These are phyloP conservation scores for Bombus haemorrhoidalis DNA, from an alignment of 1,140 invertebrate species.

Conservation along the genomic window DNA sequence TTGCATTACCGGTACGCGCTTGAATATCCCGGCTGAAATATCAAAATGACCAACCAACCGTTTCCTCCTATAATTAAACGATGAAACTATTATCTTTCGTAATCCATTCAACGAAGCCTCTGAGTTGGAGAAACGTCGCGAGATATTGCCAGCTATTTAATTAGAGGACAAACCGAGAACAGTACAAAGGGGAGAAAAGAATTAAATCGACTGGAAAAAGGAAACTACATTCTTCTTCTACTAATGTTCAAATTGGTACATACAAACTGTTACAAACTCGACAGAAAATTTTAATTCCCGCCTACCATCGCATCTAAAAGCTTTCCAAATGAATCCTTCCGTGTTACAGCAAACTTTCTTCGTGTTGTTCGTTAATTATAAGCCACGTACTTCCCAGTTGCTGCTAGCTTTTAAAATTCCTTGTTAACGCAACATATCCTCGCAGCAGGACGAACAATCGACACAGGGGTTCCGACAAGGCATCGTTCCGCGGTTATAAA, in stretches of 20 bases:
- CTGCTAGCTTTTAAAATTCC: neutral
- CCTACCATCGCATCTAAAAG: neutral
- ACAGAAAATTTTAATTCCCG: no score
- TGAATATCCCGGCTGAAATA: neutral
- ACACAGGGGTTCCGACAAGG: constrained; percentile 32
- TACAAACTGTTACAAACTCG: neutral
- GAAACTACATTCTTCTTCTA: no score
- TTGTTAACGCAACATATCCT: constrained; percentile 8
- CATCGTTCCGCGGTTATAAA: constrained; percentile 56
- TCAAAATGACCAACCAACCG: neutral
- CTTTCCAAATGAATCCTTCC: neutral
- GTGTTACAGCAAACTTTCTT: neutral
- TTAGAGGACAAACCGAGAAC: neutral
- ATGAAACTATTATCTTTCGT: neutral
- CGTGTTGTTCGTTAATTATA: neutral
- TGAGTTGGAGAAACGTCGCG: no score
- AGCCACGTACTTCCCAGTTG: neutral
- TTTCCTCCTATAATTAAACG: neutral
- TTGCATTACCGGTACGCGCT: neutral
- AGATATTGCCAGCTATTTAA: neutral
- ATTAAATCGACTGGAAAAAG: neutral
- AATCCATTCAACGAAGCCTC: neutral
- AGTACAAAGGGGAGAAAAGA: neutral
- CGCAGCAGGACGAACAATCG: constrained; percentile 48
- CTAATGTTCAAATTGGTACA: neutral